phyloP scores from a whole-genome alignment of 2,888 invertebrate genomes.

The Didymodactylos carnosus region DNA sequence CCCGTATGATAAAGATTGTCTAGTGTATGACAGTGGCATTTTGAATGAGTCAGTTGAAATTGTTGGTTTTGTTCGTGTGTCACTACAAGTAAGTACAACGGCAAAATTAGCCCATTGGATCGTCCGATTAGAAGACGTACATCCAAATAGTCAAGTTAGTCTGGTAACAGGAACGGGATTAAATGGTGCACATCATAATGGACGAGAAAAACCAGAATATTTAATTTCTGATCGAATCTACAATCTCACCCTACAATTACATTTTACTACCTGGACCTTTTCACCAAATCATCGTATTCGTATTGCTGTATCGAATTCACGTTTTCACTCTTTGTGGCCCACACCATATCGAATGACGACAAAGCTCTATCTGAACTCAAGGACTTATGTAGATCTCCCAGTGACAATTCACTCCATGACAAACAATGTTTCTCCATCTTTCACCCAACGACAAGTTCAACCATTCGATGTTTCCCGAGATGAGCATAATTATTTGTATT shows the following conservation, averaged over 20 bases:
- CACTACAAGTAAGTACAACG: neutral
- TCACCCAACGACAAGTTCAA: neutral
- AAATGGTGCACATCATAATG: neutral
- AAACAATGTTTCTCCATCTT: neutral
- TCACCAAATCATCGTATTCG: neutral
- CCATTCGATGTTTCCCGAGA: neutral
- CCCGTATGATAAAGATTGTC: neutral
- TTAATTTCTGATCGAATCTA: neutral
- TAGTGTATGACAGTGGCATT: neutral
- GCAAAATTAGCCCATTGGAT: neutral
- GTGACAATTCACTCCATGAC: neutral
- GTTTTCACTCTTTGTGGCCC: neutral
- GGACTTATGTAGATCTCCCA: neutral
- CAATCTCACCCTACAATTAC: neutral
- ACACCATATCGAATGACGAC: neutral
- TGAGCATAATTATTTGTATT: too few species aligned
- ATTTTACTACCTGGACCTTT: neutral
- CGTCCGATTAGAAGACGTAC: neutral
- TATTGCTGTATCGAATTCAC: neutral
- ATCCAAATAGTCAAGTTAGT: neutral
- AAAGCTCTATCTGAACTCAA: neutral
- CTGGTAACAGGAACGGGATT: neutral
- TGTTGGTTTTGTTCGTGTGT: neutral
- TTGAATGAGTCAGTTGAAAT: neutral
- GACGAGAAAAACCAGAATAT: neutral